Base-by-base conservation (phyloP, 2,797 vertebrate genomes). In the Centropyge bicolor region DNA sequence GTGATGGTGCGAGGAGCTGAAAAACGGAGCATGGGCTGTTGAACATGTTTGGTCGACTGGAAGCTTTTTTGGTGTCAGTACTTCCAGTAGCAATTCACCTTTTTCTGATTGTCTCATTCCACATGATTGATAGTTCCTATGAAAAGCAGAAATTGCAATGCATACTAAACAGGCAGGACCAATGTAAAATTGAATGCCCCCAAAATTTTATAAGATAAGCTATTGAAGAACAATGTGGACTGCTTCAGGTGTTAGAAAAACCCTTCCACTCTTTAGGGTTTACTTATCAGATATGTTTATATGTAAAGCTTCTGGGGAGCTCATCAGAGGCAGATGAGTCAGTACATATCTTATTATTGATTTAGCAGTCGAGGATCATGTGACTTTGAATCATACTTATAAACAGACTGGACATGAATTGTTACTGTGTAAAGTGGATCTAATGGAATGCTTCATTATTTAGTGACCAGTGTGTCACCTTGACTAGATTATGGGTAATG, bases 61-160 rank as follows among this genome's bases (percentile, higher is more conserved):
- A 84, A 82, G 62, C 76, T 82, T 86, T 82, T 86, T 79, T 3
- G 11, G 35, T 80, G 75, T 82, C 82, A 43, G 45, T 69, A 62
- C 80, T 73, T 86, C 71, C 56, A 68, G 69, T 4, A 62, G 85
- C 85, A 83, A 86, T 88, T 91, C 80, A 81, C 79, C 83, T 83
- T 51, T 80, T 70, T 61, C 73, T 66, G 80, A 92, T 87, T 88
- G 86, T 83, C 88, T 86, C 85, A 78, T 87, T 85, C 76, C 56
- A 65, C 70, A 85, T 92, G 91, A 94, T 91, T 91, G 86, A 93
- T 94, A 31, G 88, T 49, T 65, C 45, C 86, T 76, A 77, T 83
- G 78, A 88, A 91, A 76, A 72, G 35, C 55, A 83, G 45, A 83
- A 81, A 90, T 85, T 87, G 85, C 52, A 93, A 91, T 91, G 88